Base-by-base conservation (phyloP, 2,888 invertebrate species). In the Panzeria rudis region DNA sequence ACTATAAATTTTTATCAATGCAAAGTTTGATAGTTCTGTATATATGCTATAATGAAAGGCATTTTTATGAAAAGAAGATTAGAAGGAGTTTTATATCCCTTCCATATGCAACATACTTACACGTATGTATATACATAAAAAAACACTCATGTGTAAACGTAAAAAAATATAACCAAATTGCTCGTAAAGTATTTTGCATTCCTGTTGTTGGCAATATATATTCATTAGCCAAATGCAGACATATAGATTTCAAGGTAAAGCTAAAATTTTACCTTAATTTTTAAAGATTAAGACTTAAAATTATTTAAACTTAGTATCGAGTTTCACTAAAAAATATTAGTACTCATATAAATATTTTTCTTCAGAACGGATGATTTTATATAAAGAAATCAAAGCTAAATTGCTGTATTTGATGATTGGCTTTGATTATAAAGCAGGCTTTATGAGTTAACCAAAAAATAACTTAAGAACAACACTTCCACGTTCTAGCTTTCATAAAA, bases 191-290 rank as follows among this genome's bases (percentile, higher is more conserved):
- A 29, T 20, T 44, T 77, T n/a, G 20, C 41, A 59, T 68, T 50
- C 4, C 35, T 72, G 9, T 59, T 73, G 32, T 23, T 56, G 50
- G 8, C n/a, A 72, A 50, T 32, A 68, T 35, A 20, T 29, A 29
- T 64, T 76, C 71, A 69, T 82, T 82, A 71, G 32, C 44, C 35
- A 69, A 44, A 56, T 62, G 29, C 59, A 83, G 71, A 50, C 77
- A 47, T 52, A 15, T 2, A 25, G 32, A 32, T 50, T 75, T 66
- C 32, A 47, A 44, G n/a, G 11, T 73, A 11, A 44, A 41, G 66
- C 25, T 64, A 61, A 32, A 29, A 35, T 47, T 6, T 35, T 8
- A 35, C 3, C 32, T 20, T 41, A 11, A 29, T 20, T 52, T 13
- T 20, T 41, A n/a, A 17, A n/a, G 3, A 20, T 17, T 52, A 23